Evolutionary conservation across 30 jellyfish, hydroid and myxozoan genomes (phyloP).

Genomic region (Pseudorhiza aurosa): DNA sequence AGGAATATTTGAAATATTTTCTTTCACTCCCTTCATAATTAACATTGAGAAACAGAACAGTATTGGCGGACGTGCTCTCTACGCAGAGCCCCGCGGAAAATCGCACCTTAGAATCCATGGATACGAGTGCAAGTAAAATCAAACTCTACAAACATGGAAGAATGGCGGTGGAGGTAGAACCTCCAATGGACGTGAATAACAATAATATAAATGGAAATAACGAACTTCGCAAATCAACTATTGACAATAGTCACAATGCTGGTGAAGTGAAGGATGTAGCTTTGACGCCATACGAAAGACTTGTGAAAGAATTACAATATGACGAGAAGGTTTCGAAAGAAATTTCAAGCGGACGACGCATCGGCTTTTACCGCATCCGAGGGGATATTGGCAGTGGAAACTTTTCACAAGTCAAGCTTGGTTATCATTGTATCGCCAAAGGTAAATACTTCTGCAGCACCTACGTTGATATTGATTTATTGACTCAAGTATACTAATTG

Average conservation of each 20-base stretch:
- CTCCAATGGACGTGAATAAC: conserved; percentile 78
- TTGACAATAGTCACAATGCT: not conserved
- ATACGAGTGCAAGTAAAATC: not conserved
- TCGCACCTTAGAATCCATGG: conserved; percentile 16
- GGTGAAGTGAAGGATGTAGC: conserved; percentile 22
- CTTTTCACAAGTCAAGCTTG: conserved; percentile 92
- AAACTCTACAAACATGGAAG: conserved; percentile 11
- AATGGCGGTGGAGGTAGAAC: conserved; percentile 76
- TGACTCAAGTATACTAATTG: not conserved
- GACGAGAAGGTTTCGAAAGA: conserved; percentile 90
- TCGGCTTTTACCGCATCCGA: conserved; percentile 91
- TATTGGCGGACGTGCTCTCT: conserved; percentile 22
- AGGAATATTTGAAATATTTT: too few species aligned
- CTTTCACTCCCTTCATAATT: too few species aligned
- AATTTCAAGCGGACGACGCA: conserved; percentile 84
- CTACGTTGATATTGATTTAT: not conserved
- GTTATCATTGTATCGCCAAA: conserved; percentile 87
- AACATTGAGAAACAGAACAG: too few species aligned
- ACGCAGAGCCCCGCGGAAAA: conserved; percentile 28
- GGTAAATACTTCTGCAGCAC: conserved; percentile 58
- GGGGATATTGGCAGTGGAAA: conserved; percentile 97
- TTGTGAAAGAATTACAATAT: conserved; percentile 60
- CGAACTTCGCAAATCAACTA: conserved; percentile 21
- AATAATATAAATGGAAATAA: conserved; percentile 14
- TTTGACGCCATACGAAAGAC: conserved; percentile 72